These are phyloP conservation scores for Osmerus eperlanus DNA, from an alignment of 2,113 vertebrate genomes.

Conservation along the genomic window DNA sequence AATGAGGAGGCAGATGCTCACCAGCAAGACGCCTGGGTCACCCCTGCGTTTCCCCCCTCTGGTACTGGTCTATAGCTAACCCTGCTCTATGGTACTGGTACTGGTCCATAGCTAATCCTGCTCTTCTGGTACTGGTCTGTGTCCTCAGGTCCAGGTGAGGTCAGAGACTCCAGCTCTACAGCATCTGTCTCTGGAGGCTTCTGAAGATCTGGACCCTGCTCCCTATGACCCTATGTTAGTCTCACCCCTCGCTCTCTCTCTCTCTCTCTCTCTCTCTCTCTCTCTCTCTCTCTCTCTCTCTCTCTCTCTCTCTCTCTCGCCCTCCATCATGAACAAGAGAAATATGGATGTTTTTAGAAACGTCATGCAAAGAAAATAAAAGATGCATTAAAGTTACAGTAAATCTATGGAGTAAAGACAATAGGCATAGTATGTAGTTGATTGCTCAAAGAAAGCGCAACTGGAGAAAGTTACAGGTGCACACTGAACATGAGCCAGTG, in stretches of 20 bases:
- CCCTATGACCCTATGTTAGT: conserved; percentile 59
- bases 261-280: not conserved
- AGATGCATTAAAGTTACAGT: too few relatives aligned
- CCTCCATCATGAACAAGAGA: not conserved
- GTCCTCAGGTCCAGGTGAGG: conserved; percentile 43
- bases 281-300: not conserved
- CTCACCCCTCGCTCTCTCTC: not conserved
- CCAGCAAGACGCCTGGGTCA: conserved; percentile 5
- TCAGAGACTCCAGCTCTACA: conserved; percentile 30
- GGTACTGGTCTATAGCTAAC: conserved; percentile 24
- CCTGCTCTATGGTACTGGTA: not conserved
- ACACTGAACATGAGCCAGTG: too few relatives aligned
- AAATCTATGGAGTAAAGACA: too few relatives aligned
- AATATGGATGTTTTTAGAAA: too few relatives aligned
- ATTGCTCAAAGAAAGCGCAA: too few relatives aligned
- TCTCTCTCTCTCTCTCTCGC: not conserved
- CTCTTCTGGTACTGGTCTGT: not conserved
- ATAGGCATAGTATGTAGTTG: too few relatives aligned
- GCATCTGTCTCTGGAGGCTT: conserved; percentile 24
- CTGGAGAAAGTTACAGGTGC: too few relatives aligned
- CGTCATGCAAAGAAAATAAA: too few relatives aligned
- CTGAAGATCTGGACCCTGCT: conserved; percentile 42
- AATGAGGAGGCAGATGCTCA: conserved; percentile 33
- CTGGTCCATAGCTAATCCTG: not conserved
- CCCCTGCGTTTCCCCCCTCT: conserved; percentile 20